Conservation (phyloP, 2,888 invertebrate genomes). For the Tachina lurida region DNA sequence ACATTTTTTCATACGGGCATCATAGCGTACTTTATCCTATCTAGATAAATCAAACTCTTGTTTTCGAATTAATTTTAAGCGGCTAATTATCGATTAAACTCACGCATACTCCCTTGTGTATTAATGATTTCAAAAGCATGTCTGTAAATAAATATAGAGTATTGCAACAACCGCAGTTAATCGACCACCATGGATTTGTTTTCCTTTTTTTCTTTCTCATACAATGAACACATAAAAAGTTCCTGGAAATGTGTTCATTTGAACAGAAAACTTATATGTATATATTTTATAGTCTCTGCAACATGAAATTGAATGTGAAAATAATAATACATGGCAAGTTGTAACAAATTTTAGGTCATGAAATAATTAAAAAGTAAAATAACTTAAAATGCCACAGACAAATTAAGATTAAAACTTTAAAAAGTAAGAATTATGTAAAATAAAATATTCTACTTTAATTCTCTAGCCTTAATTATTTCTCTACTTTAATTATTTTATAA, state of each 20-base stretch:
- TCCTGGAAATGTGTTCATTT: slow-evolving; percentile 40
- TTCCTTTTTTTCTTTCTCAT: not conserved
- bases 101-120: not conserved
- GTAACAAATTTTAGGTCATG: slow-evolving; percentile 33
- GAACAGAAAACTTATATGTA: slow-evolving; percentile 28
- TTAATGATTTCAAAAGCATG: not conserved
- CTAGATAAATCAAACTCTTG: too few relatives aligned
- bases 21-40: too few relatives aligned
- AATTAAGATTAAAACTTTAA: not conserved
- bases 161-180: slow-evolving; percentile 18
- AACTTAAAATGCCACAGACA: not conserved
- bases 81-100: not conserved
- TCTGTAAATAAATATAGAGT: not conserved
- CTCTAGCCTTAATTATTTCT: not conserved
- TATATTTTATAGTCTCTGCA: not conserved
- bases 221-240: not conserved
- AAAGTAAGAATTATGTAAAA: not conserved
- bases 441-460: not conserved
- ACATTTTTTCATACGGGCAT: too few relatives aligned
- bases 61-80: not conserved
- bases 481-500: slow-evolving; percentile 31
- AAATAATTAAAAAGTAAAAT: slow-evolving; percentile 48
- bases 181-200: not conserved
- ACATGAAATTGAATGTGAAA: slow-evolving; percentile 41
- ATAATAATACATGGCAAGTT: slow-evolving; percentile 41